phyloP scores from a whole-genome alignment of 35 echinoderm and acorn worm genomes.

The Strongylocentrotus purpuratus region DNA sequence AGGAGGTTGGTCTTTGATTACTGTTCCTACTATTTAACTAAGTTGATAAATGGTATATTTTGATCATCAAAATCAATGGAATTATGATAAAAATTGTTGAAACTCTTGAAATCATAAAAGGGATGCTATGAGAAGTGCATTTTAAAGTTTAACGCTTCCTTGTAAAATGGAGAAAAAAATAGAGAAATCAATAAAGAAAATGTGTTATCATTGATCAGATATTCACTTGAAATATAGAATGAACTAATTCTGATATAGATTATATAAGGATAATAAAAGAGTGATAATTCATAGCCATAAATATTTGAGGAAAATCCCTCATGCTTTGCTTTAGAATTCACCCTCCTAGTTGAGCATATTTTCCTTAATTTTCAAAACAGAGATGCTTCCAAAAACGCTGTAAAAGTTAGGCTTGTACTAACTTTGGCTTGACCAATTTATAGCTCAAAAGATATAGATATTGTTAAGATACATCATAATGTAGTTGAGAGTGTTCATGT shows the following conservation, averaged over 20 bases:
- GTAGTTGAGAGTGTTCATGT: background rate
- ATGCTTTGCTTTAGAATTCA: background rate
- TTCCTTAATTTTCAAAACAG: background rate
- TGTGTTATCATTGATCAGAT: too few species aligned
- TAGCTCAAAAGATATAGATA: background rate
- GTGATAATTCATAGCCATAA: background rate
- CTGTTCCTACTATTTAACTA: background rate
- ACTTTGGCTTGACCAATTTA: background rate
- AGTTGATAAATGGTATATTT: background rate
- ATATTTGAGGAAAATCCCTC: background rate
- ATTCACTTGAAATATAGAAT: background rate
- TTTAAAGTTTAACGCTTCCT: too few species aligned
- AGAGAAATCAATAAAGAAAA: too few species aligned
- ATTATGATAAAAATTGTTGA: too few species aligned
- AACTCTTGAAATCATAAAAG: too few species aligned
- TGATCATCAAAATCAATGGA: background rate
- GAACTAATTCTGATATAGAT: background rate
- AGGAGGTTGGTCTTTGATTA: conserved; percentile 50
- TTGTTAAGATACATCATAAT: background rate
- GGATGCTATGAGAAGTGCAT: too few species aligned
- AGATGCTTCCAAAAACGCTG: background rate
- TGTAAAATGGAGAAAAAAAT: too few species aligned
- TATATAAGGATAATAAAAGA: background rate
- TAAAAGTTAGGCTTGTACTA: background rate
- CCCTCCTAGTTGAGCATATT: background rate